Conservation (phyloP, 2,113 vertebrate species). For the Dissostichus mawsoni region DNA sequence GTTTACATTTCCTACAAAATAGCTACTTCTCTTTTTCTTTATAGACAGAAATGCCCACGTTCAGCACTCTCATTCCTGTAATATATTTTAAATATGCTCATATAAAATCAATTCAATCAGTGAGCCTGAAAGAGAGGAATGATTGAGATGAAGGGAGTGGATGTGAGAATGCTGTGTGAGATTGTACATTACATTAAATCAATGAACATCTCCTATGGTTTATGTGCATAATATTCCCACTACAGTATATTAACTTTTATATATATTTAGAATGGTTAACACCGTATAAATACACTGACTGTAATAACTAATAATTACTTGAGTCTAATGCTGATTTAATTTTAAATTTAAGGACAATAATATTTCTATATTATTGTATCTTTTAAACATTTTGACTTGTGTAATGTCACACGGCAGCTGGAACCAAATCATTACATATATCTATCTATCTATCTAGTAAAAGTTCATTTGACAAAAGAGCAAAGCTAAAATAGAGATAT, state of each 20-base stretch:
- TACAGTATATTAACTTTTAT: slow-evolving; percentile 18
- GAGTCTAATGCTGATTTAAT: no score
- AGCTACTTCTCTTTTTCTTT: neutral
- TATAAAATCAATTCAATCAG: slow-evolving; percentile 7
- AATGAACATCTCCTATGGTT: slow-evolving; percentile 9
- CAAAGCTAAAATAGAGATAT: neutral
- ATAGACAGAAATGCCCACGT: neutral
- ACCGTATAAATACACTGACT: slow-evolving; percentile 1
- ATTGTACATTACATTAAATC: slow-evolving; percentile 20
- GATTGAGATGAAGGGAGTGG: neutral
- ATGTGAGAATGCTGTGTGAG: neutral
- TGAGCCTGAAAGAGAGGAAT: neutral
- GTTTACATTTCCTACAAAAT: neutral
- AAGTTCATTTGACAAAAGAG: slow-evolving; percentile 3
- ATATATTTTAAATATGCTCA: slow-evolving; percentile 1
- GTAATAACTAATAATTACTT: neutral
- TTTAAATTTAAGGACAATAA: no score
- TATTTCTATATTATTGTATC: no score
- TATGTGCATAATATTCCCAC: slow-evolving; percentile 1
- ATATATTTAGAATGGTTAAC: slow-evolving; percentile 23
- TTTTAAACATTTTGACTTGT: no score
- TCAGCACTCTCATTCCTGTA: neutral
- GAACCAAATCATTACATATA: no score
- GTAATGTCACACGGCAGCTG: no score
- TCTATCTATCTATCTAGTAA: no score